Evolutionary conservation across 2,113 vertebrate species (phyloP), one percentile per base, ranked within the genome.

Genomic region (Thalassarche chlororhynchos): DNA sequence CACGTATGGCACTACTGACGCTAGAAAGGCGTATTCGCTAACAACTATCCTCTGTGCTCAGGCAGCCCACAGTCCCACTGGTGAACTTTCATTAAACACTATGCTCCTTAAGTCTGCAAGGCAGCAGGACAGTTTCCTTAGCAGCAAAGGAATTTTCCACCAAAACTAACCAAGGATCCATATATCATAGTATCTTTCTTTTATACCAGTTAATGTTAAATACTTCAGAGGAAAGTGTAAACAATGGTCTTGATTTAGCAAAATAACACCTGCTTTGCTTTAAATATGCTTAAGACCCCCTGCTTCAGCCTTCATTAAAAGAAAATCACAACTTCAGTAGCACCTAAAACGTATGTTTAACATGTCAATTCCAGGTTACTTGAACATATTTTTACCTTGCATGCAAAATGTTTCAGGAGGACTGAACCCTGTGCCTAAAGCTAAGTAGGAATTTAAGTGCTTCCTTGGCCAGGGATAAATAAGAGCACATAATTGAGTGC

Each of bases 181-280:
- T 77, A 86, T 78, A 78, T 55, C 0, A 0, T 26, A 44, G 5
- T 64, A 71, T 93, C 51, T 72, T 79, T 81, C 54, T 93, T 83
- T 95, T 92, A 55, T 44, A 84, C 11, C 40, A 71, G 46, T 83
- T 84, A 66, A 90, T 60, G 42, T 87, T 58, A 69, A 89, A 80
- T 80, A 55, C n/a, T 86, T 83, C 55, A 64, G 75, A 44, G 24
- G 17, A 55, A 96, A 93, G 55, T 60, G 49, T 68, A 91, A 95
- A 88, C 68, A 77, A 36, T 74, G 14, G 51, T 49, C 58, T 74
- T 51, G 20, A 52, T 88, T 93, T 96, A 95, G 55, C 55, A 94
- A 96, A 94, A 86, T 70, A 90, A 74, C 79, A 92, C 70, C 89
- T 90, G 93, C 38, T 95, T 90, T 91, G 42, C 29, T 87, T 96